These are phyloP conservation scores for Axinella damicornis DNA, from an alignment of 37 sponge, comb jelly and placozoan species.

Conservation along the genomic window DNA sequence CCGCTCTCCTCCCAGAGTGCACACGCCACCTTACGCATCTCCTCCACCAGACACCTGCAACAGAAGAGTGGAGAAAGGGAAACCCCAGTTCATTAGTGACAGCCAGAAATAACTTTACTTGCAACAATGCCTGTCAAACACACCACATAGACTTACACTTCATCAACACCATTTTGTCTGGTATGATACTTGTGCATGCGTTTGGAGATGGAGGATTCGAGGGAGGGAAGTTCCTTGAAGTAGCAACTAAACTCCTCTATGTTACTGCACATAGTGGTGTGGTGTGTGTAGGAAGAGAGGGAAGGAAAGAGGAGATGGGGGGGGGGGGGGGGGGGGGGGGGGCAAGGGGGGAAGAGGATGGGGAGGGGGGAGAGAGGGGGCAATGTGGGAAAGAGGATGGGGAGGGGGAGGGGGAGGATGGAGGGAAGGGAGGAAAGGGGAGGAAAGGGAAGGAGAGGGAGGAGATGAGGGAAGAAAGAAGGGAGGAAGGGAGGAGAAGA, in stretches of 20 bases:
- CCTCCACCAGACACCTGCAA: slow-evolving; percentile 72
- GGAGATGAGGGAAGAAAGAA: background rate
- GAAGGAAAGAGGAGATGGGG: too few relatives aligned
- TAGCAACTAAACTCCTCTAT: slow-evolving; percentile 62
- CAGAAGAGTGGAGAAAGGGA: background rate
- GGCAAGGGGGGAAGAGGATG: too few relatives aligned
- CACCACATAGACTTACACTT: too few relatives aligned
- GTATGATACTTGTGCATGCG: slow-evolving; percentile 59
- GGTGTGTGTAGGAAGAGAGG: background rate
- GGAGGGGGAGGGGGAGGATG: too few relatives aligned
- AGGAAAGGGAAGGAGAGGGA: background rate
- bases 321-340: too few relatives aligned
- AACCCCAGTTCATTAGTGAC: too few relatives aligned
- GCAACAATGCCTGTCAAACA: too few relatives aligned
- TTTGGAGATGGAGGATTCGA: slow-evolving; percentile 10
- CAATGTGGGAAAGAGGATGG: too few relatives aligned
- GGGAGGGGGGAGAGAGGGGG: too few relatives aligned
- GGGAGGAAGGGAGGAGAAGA: too few relatives aligned
- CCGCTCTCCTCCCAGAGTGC: slow-evolving; percentile 59
- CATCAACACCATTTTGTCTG: slow-evolving; percentile 25
- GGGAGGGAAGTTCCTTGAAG: slow-evolving; percentile 55
- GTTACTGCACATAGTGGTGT: slow-evolving; percentile 28
- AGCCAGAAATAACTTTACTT: too few relatives aligned
- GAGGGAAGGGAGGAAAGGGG: background rate
- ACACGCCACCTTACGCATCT: slow-evolving; percentile 65